phyloP scores from a whole-genome alignment of 1,140 invertebrate genomes.

The Neodiprion lecontei region DNA sequence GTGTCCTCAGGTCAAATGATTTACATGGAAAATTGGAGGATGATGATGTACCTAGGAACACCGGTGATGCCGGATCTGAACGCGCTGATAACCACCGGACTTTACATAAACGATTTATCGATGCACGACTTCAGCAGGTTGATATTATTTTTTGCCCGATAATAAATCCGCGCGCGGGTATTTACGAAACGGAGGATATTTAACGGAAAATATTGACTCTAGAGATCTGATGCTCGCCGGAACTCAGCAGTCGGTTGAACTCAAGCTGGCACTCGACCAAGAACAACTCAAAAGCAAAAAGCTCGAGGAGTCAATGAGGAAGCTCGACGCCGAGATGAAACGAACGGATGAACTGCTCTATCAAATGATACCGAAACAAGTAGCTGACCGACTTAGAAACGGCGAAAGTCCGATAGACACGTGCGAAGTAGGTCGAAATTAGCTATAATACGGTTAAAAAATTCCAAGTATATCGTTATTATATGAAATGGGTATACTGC shows the following conservation, averaged over 20 bases:
- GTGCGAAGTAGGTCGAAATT: slow-evolving; percentile 76
- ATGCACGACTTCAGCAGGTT: slow-evolving; percentile 97
- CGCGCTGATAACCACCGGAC: slow-evolving; percentile 84
- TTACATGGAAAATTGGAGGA: slow-evolving; percentile 96
- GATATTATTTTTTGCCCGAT: slow-evolving; percentile 29
- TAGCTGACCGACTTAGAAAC: slow-evolving; percentile 88
- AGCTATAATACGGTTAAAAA: no score
- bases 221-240: slow-evolving; percentile 96
- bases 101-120: slow-evolving; percentile 97
- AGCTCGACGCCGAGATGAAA: slow-evolving; percentile 94
- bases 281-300: slow-evolving; percentile 97
- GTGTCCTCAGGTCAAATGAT: slow-evolving; percentile 90
- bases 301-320: slow-evolving; percentile 94
- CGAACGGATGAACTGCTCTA: slow-evolving; percentile 94
- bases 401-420: slow-evolving; percentile 95
- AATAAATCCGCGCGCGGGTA: background rate
- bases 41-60: slow-evolving; percentile 95
- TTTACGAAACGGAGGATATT: background rate
- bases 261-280: slow-evolving; percentile 94
- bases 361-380: slow-evolving; percentile 98
- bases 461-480: background rate
- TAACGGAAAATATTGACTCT: slow-evolving; percentile 31
- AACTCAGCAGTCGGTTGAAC: slow-evolving; percentile 95
- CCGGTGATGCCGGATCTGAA: slow-evolving; percentile 94
- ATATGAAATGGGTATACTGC: background rate